A percentile compares a stretch with the other conserved stretches of the same genome.
Evolutionary conservation across 2,888 invertebrate genomes (phyloP).

Genomic region (Dermolepida albohirtum): DNA sequence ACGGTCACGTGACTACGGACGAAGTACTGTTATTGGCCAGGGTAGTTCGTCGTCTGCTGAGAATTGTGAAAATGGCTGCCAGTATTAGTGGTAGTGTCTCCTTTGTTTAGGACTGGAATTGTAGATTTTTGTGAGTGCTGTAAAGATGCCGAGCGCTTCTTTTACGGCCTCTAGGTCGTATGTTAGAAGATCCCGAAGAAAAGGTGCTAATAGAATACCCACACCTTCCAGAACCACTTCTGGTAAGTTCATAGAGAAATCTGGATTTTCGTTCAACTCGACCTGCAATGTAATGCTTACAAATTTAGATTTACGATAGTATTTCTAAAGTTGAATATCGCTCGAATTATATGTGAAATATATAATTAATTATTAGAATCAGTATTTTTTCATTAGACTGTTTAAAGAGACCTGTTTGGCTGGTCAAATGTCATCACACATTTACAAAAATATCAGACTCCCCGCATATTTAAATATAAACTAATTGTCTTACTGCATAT

Average conservation of each 20-base stretch:
- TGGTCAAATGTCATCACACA: constrained; percentile 55
- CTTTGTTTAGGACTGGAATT: constrained; percentile 81
- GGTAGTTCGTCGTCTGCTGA: constrained; percentile 60
- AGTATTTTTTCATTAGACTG: too few species aligned
- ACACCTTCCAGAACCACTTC: constrained; percentile 84
- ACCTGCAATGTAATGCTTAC: constrained; percentile 39
- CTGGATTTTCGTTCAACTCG: constrained; percentile 48
- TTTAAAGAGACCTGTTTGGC: constrained; percentile 52
- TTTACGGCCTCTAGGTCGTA: constrained; percentile 93
- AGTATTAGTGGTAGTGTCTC: constrained; percentile 82
- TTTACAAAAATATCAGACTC: constrained; percentile 59
- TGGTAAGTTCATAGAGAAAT: constrained; percentile 71
- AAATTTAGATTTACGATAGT: not conserved
- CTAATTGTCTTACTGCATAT: constrained; percentile 12
- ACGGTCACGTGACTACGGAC: constrained; percentile 59
- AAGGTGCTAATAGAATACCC: constrained; percentile 89
- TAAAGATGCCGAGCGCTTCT: constrained; percentile 94
- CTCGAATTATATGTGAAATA: too few species aligned
- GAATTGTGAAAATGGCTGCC: constrained; percentile 86
- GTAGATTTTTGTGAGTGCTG: constrained; percentile 58
- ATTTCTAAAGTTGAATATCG: too few species aligned
- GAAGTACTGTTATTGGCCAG: constrained; percentile 55
- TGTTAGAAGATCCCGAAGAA: constrained; percentile 91
- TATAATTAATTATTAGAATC: too few species aligned
- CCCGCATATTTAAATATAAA: constrained; percentile 57